Evolutionary conservation across 2,888 invertebrate genomes (phyloP), one percentile per base, ranked within the genome.

Genomic region (Limnephilus lunatus): DNA sequence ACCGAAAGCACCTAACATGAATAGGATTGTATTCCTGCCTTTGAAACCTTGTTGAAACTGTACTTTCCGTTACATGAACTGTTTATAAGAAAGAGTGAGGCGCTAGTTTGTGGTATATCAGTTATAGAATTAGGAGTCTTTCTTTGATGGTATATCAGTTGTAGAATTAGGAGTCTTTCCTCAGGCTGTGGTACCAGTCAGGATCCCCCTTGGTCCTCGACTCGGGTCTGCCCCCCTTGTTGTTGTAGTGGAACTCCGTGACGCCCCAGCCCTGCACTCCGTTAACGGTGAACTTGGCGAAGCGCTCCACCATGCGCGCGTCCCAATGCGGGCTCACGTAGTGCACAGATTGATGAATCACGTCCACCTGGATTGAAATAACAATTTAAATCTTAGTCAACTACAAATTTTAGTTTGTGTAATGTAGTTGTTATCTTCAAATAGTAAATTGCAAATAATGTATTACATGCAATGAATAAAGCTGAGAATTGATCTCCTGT

Each of bases 191-290:
- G 95, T 95, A 97, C 97, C 97, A 97, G 92, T 96, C 95, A 0
- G 97, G 97, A 94, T 97, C 97, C 35, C 94, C 94, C 14, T 94
- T 94, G 14, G 95, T 94, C 0, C 94, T 95, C 14, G 94, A 93
- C 48, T 95, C 95, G 0, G 97, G 97, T 3, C 97, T 95, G 0
- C 97, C 97, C 14, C 95, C 95, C 15, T 94, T 95, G 94, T 97
- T 96, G 86, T 97, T 95, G 95, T 98, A 98, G 94, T 98, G 97
- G 96, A 97, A 97, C 95, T 98, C 98, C 0, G 97, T 97, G 48
- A 98, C 96, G 0, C 98, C 98, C 93, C 97, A 96, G 0, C 98
- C 98, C 0, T 96, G 95, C 0, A 97, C 95, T 0, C 97, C 97
- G 95, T 97, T 97, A 14, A 97, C 97, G 0, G 94, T 93, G 94